Percentiles rank a stretch among this genome's conserved stretches.
Conservation (phyloP, 2,888 invertebrate genomes). For the Oscheius myriophilus region DNA sequence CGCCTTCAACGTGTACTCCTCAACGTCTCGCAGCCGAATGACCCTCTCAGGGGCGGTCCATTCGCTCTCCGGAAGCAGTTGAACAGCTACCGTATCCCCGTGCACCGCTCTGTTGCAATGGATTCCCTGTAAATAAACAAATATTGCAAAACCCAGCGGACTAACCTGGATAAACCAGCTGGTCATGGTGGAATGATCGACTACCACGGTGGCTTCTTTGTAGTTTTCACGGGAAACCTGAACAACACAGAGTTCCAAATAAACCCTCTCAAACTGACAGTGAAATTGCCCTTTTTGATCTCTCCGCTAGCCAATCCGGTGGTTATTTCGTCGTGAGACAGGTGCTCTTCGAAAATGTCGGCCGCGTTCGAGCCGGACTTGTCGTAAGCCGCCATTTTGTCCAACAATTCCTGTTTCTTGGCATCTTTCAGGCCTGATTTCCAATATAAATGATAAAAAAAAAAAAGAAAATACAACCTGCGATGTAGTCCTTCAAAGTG, state of each 20-base stretch:
- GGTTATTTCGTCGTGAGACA: slow-evolving; percentile 82
- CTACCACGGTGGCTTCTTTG: slow-evolving; percentile 86
- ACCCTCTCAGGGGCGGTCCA: slow-evolving; percentile 82
- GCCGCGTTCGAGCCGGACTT: slow-evolving; percentile 24
- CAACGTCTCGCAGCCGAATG: slow-evolving; percentile 51
- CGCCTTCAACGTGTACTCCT: slow-evolving; percentile 45
- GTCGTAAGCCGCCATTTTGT: slow-evolving; percentile 78
- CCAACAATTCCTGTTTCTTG: slow-evolving; percentile 82
- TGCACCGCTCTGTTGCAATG: slow-evolving; percentile 92
- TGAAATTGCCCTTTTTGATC: slow-evolving; percentile 83
- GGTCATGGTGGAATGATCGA: slow-evolving; percentile 78
- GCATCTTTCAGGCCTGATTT: slow-evolving; percentile 46
- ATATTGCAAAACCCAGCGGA: not conserved
- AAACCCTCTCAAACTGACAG: slow-evolving; percentile 74
- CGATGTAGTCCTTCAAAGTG: slow-evolving; percentile 23
- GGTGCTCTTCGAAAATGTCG: slow-evolving; percentile 77
- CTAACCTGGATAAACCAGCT: slow-evolving; percentile 56
- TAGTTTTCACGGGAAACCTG: slow-evolving; percentile 91
- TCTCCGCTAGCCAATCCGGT: slow-evolving; percentile 83
- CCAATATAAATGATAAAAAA: not conserved
- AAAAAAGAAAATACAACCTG: slow-evolving; percentile 9
- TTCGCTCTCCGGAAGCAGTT: slow-evolving; percentile 85
- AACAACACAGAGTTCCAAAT: not conserved
- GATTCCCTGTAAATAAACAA: slow-evolving; percentile 72
- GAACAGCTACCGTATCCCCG: slow-evolving; percentile 88